Base-by-base conservation (phyloP, 2,113 vertebrate species). In the Stigmatopora nigra region DNA sequence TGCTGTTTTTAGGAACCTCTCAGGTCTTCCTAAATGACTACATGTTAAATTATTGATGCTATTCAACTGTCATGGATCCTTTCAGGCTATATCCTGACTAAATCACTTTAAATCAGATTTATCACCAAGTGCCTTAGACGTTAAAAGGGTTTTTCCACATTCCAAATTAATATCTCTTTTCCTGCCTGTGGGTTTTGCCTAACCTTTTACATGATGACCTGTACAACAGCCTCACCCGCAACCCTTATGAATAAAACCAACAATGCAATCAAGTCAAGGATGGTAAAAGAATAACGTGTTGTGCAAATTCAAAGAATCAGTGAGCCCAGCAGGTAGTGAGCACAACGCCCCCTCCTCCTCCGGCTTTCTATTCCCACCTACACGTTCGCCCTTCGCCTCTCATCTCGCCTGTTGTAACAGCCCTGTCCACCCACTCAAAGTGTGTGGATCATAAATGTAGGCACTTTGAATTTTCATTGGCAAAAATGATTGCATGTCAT, bases 361-460 rank as follows among this genome's bases (percentile, higher is more conserved):
- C 63, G 76, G 60, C 74, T 57, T 66, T 84, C 73, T 79, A 73
- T 69, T 81, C 76, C 82, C 80, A 85, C 80, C 69, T 74, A 75
- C 82, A 72, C 81, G 74, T 77, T 79, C 81, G 19, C 83, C 81
- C 73, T 80, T 82, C 72, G 78, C 78, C 80, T 85, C 79, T 83
- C 73, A 67, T 84, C 77, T 73, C 78, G 79, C 71, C 73, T 81
- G 77, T 75, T 72, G 63, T 5, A 80, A 78, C 83, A 73, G 82
- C 77, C 78, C 69, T 69, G 68, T 79, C 85, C 86, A 78, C 88
- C 85, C 85, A 89, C 85, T 75, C 71, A 81, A 82, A 82, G 84
- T 56, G 81, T 84, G 85, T 86, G 80, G 71, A 78, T 77, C 73
- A 70, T 61, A 72, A 74, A 70, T 67, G 83, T 70, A 47, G 79